A percentile compares a stretch with the other conserved stretches of the same genome.
Evolutionary conservation across 2,113 vertebrate species (phyloP).

Genomic region (Amazona vittata): DNA sequence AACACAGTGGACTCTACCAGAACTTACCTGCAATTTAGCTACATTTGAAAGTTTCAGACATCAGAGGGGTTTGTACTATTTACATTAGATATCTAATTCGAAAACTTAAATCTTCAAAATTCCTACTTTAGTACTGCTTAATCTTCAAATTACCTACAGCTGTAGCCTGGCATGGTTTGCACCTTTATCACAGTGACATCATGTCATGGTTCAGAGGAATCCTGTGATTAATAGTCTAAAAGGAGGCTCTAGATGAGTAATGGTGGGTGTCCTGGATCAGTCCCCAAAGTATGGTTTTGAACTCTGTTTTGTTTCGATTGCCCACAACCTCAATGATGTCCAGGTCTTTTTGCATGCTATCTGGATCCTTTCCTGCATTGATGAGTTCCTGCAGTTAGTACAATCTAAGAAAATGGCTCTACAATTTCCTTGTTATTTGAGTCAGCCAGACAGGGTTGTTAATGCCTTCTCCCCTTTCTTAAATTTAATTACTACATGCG

Average conservation of each 20-base stretch:
- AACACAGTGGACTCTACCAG: not conserved
- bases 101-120: not conserved
- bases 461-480: not conserved
- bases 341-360: not conserved
- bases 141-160: not conserved
- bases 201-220: not conserved
- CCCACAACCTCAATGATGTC: not conserved
- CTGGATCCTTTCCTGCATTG: not conserved
- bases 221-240: not conserved
- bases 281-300: rapidly evolving
- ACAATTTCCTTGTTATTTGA: not conserved
- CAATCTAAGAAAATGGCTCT: not conserved
- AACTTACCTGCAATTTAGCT: not conserved
- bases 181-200: not conserved
- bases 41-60: not conserved
- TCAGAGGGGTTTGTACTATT: not conserved
- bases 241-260: not conserved
- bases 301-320: not conserved
- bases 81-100: not conserved
- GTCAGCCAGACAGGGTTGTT: not conserved
- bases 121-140: not conserved
- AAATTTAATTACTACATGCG: not conserved
- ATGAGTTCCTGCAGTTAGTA: not conserved
- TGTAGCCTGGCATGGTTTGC: not conserved
- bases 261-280: not conserved